A percentile compares a stretch with the other conserved stretches of the same genome.
phyloP scores from a whole-genome alignment of 2,888 invertebrate genomes.

The Eristalinus aeneus region DNA sequence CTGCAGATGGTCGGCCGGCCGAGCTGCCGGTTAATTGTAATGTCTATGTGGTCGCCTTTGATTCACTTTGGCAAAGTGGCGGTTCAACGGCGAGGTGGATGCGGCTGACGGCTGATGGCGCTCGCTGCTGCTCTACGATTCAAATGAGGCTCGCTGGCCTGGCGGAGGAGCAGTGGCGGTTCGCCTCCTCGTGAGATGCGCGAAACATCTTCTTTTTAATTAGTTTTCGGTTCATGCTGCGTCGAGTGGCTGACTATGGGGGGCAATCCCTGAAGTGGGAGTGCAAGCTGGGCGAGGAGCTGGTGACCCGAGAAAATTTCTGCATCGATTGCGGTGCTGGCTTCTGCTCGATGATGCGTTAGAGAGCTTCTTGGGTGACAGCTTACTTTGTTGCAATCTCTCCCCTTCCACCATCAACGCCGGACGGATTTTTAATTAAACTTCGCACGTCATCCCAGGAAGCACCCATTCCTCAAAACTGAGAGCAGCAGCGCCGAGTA shows the following conservation, averaged over 20 bases:
- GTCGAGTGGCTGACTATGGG: neutral
- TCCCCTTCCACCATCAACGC: constrained; percentile 8
- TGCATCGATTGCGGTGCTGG: no score
- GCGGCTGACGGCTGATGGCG: constrained; percentile 5
- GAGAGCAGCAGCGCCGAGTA: neutral
- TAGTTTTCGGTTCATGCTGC: constrained; percentile 11
- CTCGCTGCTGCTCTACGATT: constrained; percentile 54
- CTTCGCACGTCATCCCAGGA: constrained; percentile 26
- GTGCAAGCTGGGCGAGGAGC: neutral
- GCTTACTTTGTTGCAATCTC: no score
- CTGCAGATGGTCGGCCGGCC: constrained; percentile 2
- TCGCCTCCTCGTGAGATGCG: constrained; percentile 14
- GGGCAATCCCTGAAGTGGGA: neutral
- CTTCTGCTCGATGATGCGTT: no score
- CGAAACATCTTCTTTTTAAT: constrained; percentile 39
- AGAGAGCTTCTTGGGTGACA: no score
- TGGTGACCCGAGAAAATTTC: neutral
- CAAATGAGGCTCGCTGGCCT: neutral
- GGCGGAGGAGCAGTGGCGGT: neutral
- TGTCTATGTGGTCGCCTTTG: constrained; percentile 64
- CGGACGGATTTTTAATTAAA: constrained; percentile 68
- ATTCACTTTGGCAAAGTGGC: constrained; percentile 50
- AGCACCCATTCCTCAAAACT: neutral
- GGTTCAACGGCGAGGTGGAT: neutral
- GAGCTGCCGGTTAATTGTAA: constrained; percentile 62